Evolutionary conservation across 2,113 vertebrate species (phyloP).

Genomic region (Pelmatolapia mariae): DNA sequence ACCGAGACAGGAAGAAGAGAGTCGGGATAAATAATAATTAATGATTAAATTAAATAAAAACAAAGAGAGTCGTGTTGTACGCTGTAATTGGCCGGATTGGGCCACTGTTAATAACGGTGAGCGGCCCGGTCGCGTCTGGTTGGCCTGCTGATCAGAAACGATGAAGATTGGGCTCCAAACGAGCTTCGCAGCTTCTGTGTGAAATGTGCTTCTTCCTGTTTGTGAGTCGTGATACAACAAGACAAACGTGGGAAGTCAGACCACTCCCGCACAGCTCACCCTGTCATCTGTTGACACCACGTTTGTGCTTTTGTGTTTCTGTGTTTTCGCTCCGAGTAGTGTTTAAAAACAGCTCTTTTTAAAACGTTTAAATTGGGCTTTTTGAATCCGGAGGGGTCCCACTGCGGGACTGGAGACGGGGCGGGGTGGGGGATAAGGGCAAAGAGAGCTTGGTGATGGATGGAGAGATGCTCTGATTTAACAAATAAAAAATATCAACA

Average conservation of each 20-base stretch:
- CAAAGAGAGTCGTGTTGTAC: neutral
- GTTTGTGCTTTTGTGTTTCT: neutral
- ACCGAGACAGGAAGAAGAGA: neutral
- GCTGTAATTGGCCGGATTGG: neutral
- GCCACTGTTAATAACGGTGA: neutral
- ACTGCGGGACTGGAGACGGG: neutral
- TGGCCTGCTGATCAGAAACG: neutral
- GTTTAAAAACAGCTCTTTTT: neutral
- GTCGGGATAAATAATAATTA: neutral
- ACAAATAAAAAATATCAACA: neutral
- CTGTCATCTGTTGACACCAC: neutral
- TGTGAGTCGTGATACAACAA: neutral
- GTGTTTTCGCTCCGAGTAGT: neutral
- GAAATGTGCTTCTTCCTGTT: neutral
- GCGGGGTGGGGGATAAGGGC: neutral
- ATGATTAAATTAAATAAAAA: rapidly evolving
- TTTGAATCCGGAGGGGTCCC: neutral
- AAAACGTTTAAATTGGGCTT: neutral
- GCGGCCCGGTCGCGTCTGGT: neutral
- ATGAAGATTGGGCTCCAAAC: neutral
- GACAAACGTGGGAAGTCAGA: neutral
- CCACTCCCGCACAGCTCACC: neutral
- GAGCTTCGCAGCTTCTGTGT: neutral
- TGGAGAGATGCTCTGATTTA: neutral
- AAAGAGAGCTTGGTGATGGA: neutral